A percentile compares a stretch with the other conserved stretches of the same genome.
Conservation (phyloP, 2,888 invertebrate species). For the Aleiodes testaceus region DNA sequence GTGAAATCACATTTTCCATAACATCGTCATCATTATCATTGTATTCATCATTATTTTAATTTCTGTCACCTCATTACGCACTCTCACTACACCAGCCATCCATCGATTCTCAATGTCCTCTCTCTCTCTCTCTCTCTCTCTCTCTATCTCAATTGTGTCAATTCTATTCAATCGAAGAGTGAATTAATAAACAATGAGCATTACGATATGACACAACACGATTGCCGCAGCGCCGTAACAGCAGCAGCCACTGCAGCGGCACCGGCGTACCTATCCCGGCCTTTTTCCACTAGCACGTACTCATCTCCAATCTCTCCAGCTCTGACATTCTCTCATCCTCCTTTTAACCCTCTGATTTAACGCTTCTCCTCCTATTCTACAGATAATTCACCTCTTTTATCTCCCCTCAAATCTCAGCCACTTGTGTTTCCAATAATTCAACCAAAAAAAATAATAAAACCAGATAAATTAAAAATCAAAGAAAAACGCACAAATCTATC, state of each 20-base stretch:
- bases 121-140: too few species aligned
- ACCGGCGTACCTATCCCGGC: background rate
- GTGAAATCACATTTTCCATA: background rate
- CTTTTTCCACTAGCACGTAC: conserved; percentile 4
- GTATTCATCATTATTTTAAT: background rate
- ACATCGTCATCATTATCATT: background rate
- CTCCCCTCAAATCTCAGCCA: background rate
- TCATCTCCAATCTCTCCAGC: background rate
- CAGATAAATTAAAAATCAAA: too few species aligned
- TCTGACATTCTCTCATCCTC: background rate
- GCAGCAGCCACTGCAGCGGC: conserved; percentile 11
- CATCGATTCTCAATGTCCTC: too few species aligned
- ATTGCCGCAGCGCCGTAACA: conserved; percentile 14
- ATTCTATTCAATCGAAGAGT: too few species aligned
- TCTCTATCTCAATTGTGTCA: too few species aligned
- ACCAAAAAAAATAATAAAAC: background rate
- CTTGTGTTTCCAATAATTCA: too few species aligned
- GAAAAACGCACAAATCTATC: background rate
- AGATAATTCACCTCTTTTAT: too few species aligned
- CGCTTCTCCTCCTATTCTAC: background rate
- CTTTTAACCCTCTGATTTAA: background rate
- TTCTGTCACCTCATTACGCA: conserved; percentile 19
- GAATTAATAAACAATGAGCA: background rate
- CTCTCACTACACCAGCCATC: background rate
- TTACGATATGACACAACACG: conserved; percentile 5